Percentiles rank a stretch among this genome's conserved stretches.
These are phyloP conservation scores for Ispidina lecontei DNA, from an alignment of 2,797 vertebrate species.

Conservation along the genomic window DNA sequence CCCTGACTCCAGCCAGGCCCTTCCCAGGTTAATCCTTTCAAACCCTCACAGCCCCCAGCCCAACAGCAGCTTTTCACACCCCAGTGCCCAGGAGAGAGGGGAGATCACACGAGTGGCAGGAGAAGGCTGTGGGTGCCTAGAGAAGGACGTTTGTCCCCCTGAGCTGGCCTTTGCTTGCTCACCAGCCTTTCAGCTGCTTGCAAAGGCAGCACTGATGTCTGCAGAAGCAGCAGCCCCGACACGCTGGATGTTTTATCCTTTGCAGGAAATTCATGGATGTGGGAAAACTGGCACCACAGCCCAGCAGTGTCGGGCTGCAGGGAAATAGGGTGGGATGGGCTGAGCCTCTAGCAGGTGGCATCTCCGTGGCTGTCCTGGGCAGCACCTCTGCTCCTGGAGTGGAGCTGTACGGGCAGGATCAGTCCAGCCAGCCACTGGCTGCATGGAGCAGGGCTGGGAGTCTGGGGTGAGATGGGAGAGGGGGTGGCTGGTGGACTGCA, in stretches of 20 bases:
- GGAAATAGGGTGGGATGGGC: neutral
- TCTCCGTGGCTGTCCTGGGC: neutral
- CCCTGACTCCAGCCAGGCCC: neutral
- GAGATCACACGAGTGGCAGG: neutral
- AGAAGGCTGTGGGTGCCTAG: neutral
- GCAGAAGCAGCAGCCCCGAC: neutral
- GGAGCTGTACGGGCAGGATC: neutral
- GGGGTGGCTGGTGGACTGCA: neutral
- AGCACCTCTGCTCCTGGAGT: neutral
- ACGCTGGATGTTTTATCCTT: neutral
- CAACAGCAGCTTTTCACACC: neutral
- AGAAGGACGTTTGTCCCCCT: neutral
- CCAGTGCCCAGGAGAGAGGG: neutral
- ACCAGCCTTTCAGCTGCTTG: neutral
- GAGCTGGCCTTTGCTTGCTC: constrained; percentile 3
- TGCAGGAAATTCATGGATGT: neutral
- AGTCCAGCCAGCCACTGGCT: neutral
- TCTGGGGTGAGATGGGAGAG: neutral
- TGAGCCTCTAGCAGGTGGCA: neutral
- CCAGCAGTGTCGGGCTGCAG: neutral
- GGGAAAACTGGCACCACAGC: neutral
- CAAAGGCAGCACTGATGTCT: neutral
- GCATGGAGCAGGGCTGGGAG: neutral
- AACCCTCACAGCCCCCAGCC: accelerated
- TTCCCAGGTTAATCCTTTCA: neutral